These are phyloP conservation scores for Caenorhabditis wallacei DNA, from an alignment of 2,888 invertebrate genomes.

Conservation along the genomic window DNA sequence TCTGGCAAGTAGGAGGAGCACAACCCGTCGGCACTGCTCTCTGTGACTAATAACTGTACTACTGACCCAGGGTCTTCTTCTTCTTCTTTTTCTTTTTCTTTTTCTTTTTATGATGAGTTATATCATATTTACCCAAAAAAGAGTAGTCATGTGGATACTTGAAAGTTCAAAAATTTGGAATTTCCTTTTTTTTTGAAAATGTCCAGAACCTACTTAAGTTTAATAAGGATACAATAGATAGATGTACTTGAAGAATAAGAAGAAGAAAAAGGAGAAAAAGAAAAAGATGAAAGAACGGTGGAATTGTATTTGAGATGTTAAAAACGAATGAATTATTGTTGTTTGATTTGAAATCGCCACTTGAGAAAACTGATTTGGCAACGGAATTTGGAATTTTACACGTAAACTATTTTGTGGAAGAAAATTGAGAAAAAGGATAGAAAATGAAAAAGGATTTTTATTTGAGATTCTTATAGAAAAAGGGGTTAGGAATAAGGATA, in stretches of 20 bases:
- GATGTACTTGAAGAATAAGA: background rate
- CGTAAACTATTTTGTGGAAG: background rate
- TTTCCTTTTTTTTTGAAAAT: background rate
- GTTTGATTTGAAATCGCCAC: conserved; percentile 10
- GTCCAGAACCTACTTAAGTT: background rate
- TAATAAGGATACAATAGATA: background rate
- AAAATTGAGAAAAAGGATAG: no score
- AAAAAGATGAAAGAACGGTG: no score
- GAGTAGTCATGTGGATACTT: background rate
- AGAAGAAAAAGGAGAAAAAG: no score
- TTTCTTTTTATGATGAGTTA: background rate
- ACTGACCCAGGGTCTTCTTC: no score
- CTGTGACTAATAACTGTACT: background rate
- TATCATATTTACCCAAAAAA: background rate
- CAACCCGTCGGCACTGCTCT: background rate
- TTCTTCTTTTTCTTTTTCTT: background rate
- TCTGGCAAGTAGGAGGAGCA: background rate
- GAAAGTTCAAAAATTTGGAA: background rate
- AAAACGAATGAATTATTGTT: conserved; percentile 5
- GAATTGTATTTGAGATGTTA: no score
- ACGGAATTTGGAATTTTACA: background rate
- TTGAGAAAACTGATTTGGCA: background rate
- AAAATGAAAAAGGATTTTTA: no score
- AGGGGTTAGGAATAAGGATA: no score
- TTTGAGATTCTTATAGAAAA: no score